Evolutionary conservation across 2,797 vertebrate species (phyloP).

Genomic region (Chaetodon trifasciatus): DNA sequence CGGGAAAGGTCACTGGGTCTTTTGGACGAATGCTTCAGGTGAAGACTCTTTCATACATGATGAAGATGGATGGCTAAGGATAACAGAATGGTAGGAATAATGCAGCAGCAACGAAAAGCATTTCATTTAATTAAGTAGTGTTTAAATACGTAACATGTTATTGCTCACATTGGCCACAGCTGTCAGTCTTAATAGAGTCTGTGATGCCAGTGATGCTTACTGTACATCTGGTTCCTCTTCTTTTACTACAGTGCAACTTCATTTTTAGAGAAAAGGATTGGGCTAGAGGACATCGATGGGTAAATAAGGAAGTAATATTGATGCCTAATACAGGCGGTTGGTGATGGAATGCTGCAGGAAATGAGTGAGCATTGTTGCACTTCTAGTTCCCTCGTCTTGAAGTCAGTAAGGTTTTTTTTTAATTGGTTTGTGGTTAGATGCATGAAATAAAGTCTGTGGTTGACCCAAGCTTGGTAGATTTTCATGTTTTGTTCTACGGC

Average conservation of each 20-base stretch:
- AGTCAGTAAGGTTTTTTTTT: too few relatives aligned
- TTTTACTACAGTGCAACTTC: neutral
- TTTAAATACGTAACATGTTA: neutral
- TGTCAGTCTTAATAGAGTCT: neutral
- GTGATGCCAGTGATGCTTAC: neutral
- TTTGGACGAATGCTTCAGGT: neutral
- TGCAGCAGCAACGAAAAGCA: neutral
- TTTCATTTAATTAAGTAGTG: neutral
- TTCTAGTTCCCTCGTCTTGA: too few relatives aligned
- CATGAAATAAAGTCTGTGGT: too few relatives aligned
- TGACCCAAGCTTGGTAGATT: too few relatives aligned
- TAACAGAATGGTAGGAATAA: neutral
- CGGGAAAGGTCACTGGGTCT: neutral
- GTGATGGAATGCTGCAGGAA: too few relatives aligned
- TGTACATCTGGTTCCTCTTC: neutral
- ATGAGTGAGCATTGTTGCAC: too few relatives aligned
- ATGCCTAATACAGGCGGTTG: neutral
- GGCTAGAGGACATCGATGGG: neutral
- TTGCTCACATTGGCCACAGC: slow-evolving; percentile 1
- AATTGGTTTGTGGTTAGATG: too few relatives aligned
- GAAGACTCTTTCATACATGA: neutral
- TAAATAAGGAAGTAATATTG: neutral
- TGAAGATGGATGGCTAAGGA: neutral
- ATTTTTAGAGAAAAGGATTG: neutral
- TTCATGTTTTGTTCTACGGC: too few relatives aligned